Conservation (phyloP, 2,888 invertebrate species). For the Pandemis heparana region DNA sequence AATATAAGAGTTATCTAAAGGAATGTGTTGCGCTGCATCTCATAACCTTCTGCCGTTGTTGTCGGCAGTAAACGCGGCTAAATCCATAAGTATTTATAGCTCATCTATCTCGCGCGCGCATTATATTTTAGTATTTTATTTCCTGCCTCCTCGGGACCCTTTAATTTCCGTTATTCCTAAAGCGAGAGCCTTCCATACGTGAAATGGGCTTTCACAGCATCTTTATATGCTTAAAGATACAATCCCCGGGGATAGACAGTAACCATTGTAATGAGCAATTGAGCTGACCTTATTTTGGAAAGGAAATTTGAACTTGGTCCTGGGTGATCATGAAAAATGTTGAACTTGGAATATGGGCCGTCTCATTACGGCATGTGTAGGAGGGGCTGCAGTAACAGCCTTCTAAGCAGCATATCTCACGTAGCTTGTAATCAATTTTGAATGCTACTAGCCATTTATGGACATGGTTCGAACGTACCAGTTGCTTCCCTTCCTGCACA, state of each 20-base stretch:
- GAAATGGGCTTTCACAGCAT: conserved; percentile 25
- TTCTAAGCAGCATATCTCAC: too few species aligned
- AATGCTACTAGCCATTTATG: too few species aligned
- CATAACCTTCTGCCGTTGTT: not conserved
- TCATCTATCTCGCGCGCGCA: conserved; percentile 22
- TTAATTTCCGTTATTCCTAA: conserved; percentile 42
- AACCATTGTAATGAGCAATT: conserved; percentile 8
- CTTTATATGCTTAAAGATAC: conserved; percentile 23
- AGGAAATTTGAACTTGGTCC: conserved; percentile 13
- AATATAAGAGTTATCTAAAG: too few species aligned
- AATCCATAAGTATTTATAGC: conserved; percentile 21
- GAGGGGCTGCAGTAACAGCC: too few species aligned
- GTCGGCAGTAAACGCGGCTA: conserved; percentile 5
- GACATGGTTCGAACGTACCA: too few species aligned
- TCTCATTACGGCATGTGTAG: not conserved
- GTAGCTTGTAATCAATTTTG: too few species aligned
- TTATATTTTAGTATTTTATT: conserved; percentile 43
- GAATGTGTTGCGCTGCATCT: not conserved
- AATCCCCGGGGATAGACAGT: conserved; percentile 5
- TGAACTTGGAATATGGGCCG: not conserved
- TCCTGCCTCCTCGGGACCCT: conserved; percentile 27
- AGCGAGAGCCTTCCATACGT: conserved; percentile 25
- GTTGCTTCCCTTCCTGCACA: too few species aligned
- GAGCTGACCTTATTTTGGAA: not conserved
- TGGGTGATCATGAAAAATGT: not conserved